A percentile compares a stretch with the other conserved stretches of the same genome.
phyloP scores from a whole-genome alignment of 2,888 invertebrate genomes.

The Eupithecia inturbata region DNA sequence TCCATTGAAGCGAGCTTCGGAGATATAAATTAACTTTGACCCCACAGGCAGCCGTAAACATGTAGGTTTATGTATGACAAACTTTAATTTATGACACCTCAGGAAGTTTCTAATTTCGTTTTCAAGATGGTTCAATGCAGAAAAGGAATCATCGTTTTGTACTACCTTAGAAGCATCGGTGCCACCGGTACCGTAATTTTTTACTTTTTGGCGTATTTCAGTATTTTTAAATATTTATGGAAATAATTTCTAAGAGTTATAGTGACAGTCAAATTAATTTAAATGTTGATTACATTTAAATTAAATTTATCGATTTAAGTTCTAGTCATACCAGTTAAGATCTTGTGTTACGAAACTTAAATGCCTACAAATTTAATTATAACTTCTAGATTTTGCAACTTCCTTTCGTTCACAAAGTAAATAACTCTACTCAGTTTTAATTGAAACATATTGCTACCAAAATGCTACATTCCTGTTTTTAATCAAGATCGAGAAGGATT shows the following conservation, averaged over 20 bases:
- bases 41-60: constrained; percentile 66
- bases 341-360: constrained; percentile 12
- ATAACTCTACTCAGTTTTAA: constrained; percentile 8
- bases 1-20: constrained; percentile 11
- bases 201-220: neutral
- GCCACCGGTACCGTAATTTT: neutral
- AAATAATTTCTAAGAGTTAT: constrained; percentile 6
- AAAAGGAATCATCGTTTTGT: neutral
- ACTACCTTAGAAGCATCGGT: neutral
- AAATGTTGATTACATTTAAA: too few relatives aligned
- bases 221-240: neutral
- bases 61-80: constrained; percentile 69
- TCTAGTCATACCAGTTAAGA: constrained; percentile 3
- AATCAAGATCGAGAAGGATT: neutral
- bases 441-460: constrained; percentile 15
- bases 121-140: constrained; percentile 29
- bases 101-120: constrained; percentile 42
- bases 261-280: constrained; percentile 38
- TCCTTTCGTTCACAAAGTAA: constrained; percentile 17
- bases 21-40: constrained; percentile 66
- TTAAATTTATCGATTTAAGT: constrained; percentile 1
- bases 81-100: constrained; percentile 58
- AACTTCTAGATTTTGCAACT: constrained; percentile 16
- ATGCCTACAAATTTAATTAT: constrained; percentile 10
- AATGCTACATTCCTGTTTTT: constrained; percentile 12